A percentile compares a stretch with the other conserved stretches of the same genome.
These are phyloP conservation scores for Amphipoea oculea DNA, from an alignment of 2,888 invertebrate species.

Conservation along the genomic window DNA sequence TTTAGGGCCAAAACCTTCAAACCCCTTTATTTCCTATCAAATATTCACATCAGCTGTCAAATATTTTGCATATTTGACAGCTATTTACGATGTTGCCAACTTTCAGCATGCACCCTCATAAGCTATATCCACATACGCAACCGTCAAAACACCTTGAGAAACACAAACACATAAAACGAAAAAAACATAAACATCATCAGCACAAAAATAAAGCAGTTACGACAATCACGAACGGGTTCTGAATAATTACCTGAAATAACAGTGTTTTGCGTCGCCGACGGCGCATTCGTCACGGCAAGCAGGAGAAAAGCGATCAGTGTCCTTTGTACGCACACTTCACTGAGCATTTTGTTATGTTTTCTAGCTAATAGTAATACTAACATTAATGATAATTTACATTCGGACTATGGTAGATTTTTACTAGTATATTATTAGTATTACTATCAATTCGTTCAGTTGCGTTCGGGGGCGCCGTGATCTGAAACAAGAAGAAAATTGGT, in stretches of 20 bases:
- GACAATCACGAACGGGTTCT: constrained; percentile 24
- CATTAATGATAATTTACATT: constrained; percentile 68
- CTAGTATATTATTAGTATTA: constrained; percentile 60
- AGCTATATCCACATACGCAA: background rate
- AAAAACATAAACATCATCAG: background rate
- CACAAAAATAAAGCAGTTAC: constrained; percentile 41
- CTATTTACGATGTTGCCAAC: background rate
- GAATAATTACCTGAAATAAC: constrained; percentile 79
- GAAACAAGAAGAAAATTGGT: constrained; percentile 76
- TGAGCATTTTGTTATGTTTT: constrained; percentile 83
- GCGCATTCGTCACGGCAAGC: constrained; percentile 80
- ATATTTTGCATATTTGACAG: too few relatives aligned
- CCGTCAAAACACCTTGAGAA: background rate
- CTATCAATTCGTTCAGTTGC: constrained; percentile 65
- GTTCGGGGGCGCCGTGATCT: constrained; percentile 77
- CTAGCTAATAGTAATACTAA: constrained; percentile 76
- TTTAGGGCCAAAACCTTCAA: too few relatives aligned
- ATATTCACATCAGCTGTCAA: too few relatives aligned
- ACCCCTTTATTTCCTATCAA: too few relatives aligned
- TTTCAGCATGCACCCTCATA: background rate
- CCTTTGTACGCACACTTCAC: constrained; percentile 78
- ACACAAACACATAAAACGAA: background rate
- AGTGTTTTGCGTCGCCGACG: constrained; percentile 83
- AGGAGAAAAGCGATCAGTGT: constrained; percentile 80
- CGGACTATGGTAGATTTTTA: constrained; percentile 62